Percentiles rank a stretch among this genome's conserved stretches.
Evolutionary conservation across 1,140 invertebrate genomes (phyloP).

Genomic region (Eurosta solidaginis): DNA sequence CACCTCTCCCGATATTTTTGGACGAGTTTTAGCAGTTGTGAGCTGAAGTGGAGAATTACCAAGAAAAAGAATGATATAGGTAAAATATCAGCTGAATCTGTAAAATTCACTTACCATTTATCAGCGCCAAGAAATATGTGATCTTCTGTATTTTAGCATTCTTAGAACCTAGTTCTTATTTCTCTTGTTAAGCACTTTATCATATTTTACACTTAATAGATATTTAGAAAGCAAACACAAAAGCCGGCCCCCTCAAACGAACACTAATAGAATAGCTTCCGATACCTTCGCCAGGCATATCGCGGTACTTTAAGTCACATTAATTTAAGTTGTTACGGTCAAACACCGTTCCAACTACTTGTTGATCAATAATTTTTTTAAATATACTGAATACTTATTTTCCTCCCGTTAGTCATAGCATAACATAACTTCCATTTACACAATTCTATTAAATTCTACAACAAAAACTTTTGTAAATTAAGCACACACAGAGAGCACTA

Average conservation of each 20-base stretch:
- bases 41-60: no score
- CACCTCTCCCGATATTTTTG: no score
- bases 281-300: background rate
- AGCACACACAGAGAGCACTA: background rate
- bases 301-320: background rate
- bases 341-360: background rate
- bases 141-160: no score
- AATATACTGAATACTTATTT: background rate
- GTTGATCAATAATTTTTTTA: background rate
- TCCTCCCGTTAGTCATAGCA: background rate
- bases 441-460: background rate
- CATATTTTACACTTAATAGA: no score
- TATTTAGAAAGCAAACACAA: no score
- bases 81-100: no score
- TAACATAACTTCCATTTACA: conserved; percentile 4
- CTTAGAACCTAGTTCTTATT: no score
- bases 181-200: no score
- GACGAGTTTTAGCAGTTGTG: no score
- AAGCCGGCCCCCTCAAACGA: background rate
- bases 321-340: background rate
- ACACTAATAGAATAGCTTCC: background rate
- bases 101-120: no score
- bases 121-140: no score
- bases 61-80: no score
- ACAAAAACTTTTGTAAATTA: background rate